Evolutionary conservation across 1,140 invertebrate species (phyloP).

Genomic region (Drosophila kikkawai): DNA sequence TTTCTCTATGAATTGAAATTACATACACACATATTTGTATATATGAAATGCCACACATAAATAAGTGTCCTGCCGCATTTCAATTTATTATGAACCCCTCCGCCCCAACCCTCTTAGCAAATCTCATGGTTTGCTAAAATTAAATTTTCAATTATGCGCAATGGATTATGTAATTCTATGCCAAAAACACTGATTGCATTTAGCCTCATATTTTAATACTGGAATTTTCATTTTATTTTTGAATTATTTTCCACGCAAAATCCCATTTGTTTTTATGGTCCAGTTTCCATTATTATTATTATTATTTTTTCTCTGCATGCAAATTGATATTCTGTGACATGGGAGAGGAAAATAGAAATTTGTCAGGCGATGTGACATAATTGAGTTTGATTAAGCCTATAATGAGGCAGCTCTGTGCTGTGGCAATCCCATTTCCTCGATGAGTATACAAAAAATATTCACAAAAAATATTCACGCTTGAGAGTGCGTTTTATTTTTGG

Average conservation of each 20-base stretch:
- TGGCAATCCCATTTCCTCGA: constrained; percentile 8
- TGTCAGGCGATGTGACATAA: constrained; percentile 44
- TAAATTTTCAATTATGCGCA: constrained; percentile 63
- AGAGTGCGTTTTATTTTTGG: neutral
- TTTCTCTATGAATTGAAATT: constrained; percentile 34
- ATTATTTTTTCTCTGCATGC: constrained; percentile 25
- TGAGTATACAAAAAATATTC: constrained; percentile 10
- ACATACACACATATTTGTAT: neutral
- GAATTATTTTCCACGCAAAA: constrained; percentile 39
- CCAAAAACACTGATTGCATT: constrained; percentile 49
- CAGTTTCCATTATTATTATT: constrained; percentile 9
- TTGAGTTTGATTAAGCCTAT: constrained; percentile 50
- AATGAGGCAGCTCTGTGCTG: constrained; percentile 6
- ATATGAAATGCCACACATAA: constrained; percentile 41
- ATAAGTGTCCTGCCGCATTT: constrained; percentile 9
- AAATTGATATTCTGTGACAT: constrained; percentile 63
- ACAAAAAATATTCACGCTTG: constrained; percentile 23
- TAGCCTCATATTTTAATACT: constrained; percentile 28
- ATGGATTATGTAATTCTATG: constrained; percentile 57
- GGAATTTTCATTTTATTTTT: constrained; percentile 45
- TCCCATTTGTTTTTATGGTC: constrained; percentile 23
- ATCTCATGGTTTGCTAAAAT: constrained; percentile 32
- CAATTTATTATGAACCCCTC: neutral
- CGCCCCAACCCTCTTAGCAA: neutral
- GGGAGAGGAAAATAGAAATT: constrained; percentile 23